These are phyloP conservation scores for Caenorhabditis wallacei DNA, from an alignment of 2,888 invertebrate species.

Conservation along the genomic window DNA sequence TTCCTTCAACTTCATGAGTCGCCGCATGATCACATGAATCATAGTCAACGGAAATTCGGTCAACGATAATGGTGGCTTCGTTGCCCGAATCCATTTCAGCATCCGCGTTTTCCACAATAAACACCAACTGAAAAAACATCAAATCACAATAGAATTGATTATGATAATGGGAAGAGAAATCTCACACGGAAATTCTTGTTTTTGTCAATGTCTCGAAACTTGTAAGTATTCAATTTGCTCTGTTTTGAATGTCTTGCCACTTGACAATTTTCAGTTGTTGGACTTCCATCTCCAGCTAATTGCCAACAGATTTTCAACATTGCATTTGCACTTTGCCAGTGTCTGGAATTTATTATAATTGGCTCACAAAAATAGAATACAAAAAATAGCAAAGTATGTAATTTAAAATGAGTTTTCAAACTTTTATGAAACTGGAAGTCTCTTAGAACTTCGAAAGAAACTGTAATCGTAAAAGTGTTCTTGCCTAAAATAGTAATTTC, in stretches of 20 bases:
- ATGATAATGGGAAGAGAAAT: slow-evolving; percentile 1
- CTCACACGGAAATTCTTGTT: slow-evolving; percentile 63
- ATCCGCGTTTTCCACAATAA: slow-evolving; percentile 66
- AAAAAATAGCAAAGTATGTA: background rate
- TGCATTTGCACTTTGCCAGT: slow-evolving; percentile 75
- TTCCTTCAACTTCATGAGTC: slow-evolving; percentile 58
- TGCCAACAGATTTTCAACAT: slow-evolving; percentile 71
- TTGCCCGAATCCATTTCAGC: slow-evolving; percentile 49
- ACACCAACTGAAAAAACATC: slow-evolving; percentile 65
- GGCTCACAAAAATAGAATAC: background rate
- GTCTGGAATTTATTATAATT: slow-evolving; percentile 57
- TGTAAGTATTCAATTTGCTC: slow-evolving; percentile 67
- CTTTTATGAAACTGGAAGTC: no score
- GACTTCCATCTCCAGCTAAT: slow-evolving; percentile 59
- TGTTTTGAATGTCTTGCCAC: slow-evolving; percentile 66
- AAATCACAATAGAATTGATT: slow-evolving; percentile 5
- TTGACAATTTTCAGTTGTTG: slow-evolving; percentile 65
- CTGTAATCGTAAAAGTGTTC: no score
- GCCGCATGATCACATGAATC: slow-evolving; percentile 62
- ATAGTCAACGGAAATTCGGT: slow-evolving; percentile 64
- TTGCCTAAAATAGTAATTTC: background rate
- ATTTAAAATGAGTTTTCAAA: background rate
- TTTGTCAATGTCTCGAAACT: slow-evolving; percentile 58
- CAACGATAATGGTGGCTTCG: slow-evolving; percentile 64
- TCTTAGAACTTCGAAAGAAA: no score